Percentiles rank a stretch among this genome's conserved stretches.
Conservation (phyloP, 1,140 invertebrate genomes). For the Drosophila elegans region DNA sequence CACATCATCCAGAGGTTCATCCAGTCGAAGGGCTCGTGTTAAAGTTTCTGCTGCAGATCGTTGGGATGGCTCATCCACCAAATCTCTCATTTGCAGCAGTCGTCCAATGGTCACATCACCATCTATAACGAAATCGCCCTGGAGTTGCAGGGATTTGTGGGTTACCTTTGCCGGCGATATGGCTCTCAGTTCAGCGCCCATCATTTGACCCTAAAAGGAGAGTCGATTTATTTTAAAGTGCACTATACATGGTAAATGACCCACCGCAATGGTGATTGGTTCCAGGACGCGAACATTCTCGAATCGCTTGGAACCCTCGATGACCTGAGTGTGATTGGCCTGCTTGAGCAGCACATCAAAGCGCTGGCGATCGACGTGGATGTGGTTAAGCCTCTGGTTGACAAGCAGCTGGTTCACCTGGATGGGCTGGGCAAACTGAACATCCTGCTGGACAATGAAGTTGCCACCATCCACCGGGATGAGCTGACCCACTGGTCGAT, state of each 20-base stretch:
- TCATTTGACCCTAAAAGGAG: constrained; percentile 63
- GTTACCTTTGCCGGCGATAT: constrained; percentile 84
- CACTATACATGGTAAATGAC: not conserved
- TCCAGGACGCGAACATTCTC: constrained; percentile 80
- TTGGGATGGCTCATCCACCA: constrained; percentile 43
- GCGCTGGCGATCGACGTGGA: constrained; percentile 78
- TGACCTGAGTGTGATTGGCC: constrained; percentile 74
- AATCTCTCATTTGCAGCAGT: constrained; percentile 68
- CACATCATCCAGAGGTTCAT: constrained; percentile 61
- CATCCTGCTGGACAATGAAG: constrained; percentile 80
- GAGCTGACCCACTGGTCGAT: constrained; percentile 49
- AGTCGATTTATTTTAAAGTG: not conserved
- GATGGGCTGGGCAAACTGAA: constrained; percentile 82
- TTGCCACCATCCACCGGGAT: constrained; percentile 68
- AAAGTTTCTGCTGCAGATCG: constrained; percentile 51
- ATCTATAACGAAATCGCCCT: constrained; percentile 83
- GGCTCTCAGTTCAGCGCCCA: constrained; percentile 74
- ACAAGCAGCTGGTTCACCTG: constrained; percentile 80
- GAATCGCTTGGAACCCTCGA: constrained; percentile 83
- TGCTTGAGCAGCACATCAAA: constrained; percentile 84
- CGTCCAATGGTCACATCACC: constrained; percentile 82
- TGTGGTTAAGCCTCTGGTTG: constrained; percentile 82
- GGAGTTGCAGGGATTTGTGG: constrained; percentile 65
- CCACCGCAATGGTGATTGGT: constrained; percentile 80
- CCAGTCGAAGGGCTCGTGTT: constrained; percentile 42